Base-by-base conservation (phyloP, 2,888 invertebrate genomes). In the Phyto melanocephala region DNA sequence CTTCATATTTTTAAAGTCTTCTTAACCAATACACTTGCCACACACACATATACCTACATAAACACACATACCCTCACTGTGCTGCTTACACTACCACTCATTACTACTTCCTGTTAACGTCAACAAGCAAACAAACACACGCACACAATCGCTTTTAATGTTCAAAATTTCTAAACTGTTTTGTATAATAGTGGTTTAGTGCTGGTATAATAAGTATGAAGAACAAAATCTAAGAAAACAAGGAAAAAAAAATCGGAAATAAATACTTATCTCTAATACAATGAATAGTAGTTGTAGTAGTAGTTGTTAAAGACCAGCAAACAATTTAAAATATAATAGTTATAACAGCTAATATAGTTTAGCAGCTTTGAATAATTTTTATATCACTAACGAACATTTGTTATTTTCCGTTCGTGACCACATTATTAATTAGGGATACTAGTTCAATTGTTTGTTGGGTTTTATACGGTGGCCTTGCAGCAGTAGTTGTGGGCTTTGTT, bases 81-180 rank as follows among this genome's bases (percentile, higher is more conserved):
- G 67, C n/a, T 65, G 22, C 40, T 17, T 8, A 6, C 22, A 42
- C 17, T 13, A 28, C 15, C 7, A 37, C 11, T 67, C 50, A 42
- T 54, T 50, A 65, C 17, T 42, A 15, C 24, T 58, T 54, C 8
- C 15, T 40, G 37, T 20, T 40, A 52, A 65, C 33, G 52, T 37
- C 45, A 40, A 47, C 68, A 35, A 20, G 37, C 28, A 50, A 65
- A 62, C 50, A 17, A 2, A 2, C 42, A 40, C n/a, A 45, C 45
- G 15, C 45, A 47, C 56, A 40, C 62, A 22, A 22, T 58, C 63
- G 70, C 37, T 60, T 52, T 45, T 72, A 67, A 28, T 65, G 35
- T 45, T 45, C 15, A 70, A 71, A 58, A 70, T 74, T 82, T 82
- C 82, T 82, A 82, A 82, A 54, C 71, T 79, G 67, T 75, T 70